A percentile compares a stretch with the other conserved stretches of the same genome.
Evolutionary conservation across 92 coral and sea anemone genomes (phyloP).

Genomic region (Bergia puertoricense): DNA sequence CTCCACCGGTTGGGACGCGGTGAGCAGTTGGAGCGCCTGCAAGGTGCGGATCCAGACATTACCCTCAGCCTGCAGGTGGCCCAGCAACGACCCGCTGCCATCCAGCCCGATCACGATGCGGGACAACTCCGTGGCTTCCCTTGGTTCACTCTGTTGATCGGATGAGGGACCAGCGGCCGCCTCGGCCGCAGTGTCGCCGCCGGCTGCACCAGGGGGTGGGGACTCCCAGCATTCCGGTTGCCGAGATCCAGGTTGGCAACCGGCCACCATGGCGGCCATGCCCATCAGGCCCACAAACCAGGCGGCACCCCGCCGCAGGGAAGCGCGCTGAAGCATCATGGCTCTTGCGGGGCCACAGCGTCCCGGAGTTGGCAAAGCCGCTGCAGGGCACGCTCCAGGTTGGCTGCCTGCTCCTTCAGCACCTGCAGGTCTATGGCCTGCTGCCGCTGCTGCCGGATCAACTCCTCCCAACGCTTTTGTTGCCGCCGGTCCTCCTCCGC

Average conservation of each 20-base stretch:
- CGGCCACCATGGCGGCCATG: slow-evolving; percentile 18
- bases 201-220: slow-evolving; percentile 18
- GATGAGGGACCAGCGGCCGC: slow-evolving; percentile 13
- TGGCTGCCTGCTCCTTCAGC: slow-evolving; percentile 17
- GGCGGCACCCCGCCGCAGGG: slow-evolving; percentile 20
- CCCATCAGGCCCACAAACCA: slow-evolving; percentile 16
- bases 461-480: slow-evolving; percentile 15
- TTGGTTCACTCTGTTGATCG: slow-evolving; percentile 11
- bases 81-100: slow-evolving; percentile 17
- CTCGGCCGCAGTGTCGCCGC: slow-evolving; percentile 13
- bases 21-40: too few species aligned
- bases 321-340: slow-evolving; percentile 15
- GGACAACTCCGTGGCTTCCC: slow-evolving; percentile 17
- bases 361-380: slow-evolving; percentile 17
- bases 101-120: slow-evolving; percentile 17
- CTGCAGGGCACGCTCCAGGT: slow-evolving; percentile 17
- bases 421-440: slow-evolving; percentile 16
- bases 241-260: slow-evolving; percentile 16
- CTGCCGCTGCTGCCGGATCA: slow-evolving; percentile 17
- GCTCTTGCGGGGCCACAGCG: slow-evolving; percentile 18
- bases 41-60: slow-evolving; percentile 1
- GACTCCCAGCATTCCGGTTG: slow-evolving; percentile 16
- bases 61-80: slow-evolving; percentile 17
- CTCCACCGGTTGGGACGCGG: too few species aligned
- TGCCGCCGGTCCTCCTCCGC: slow-evolving; percentile 18